Evolutionary conservation across 2,113 vertebrate species (phyloP), one percentile per base, ranked within the genome.

Genomic region (Odontesthes bonariensis): DNA sequence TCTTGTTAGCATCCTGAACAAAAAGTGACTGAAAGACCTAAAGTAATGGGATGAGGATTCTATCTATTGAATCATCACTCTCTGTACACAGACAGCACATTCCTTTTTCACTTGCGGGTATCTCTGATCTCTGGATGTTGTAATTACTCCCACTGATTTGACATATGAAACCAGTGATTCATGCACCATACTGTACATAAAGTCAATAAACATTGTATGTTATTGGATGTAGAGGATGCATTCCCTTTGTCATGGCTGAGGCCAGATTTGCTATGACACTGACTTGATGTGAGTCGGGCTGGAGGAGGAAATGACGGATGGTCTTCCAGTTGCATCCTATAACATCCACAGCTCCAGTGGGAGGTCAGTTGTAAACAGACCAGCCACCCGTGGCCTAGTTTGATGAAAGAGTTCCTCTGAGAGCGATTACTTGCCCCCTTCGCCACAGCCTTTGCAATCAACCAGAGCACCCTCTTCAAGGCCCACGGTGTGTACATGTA

Each of bases 321-420:
- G 82, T 73, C 72, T 75, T 75, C 47, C 56, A 17, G 58, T 88
- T 81, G 76, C 66, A 67, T 87, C 80, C 61, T 54, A 17, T 74
- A 75, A 82, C 81, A 84, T 66, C 64, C 75, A 23, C 71, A n/a
- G 61, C 57, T 80, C 64, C 47, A 44, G 44, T 81, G 75, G 77
- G 84, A 84, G 74, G 46, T 56, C 38, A 35, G 57, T 51, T 79
- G 87, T 89, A 89, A 85, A 90, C 83, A 88, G 59, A 65, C 79
- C 61, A 71, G 75, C 85, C 82, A 72, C 69, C 80, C 66, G 55
- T 88, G 79, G 70, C 86, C 81, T 68, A 86, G 82, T 82, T 87
- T 86, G 89, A 90, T 89, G 89, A 90, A 79, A 92, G 84, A 81
- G 75, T 77, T 73, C 79, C 64, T 52, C 70, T 69, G 56, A 81